phyloP scores from a whole-genome alignment of 2,113 vertebrate species.

The Atractosteus spatula region DNA sequence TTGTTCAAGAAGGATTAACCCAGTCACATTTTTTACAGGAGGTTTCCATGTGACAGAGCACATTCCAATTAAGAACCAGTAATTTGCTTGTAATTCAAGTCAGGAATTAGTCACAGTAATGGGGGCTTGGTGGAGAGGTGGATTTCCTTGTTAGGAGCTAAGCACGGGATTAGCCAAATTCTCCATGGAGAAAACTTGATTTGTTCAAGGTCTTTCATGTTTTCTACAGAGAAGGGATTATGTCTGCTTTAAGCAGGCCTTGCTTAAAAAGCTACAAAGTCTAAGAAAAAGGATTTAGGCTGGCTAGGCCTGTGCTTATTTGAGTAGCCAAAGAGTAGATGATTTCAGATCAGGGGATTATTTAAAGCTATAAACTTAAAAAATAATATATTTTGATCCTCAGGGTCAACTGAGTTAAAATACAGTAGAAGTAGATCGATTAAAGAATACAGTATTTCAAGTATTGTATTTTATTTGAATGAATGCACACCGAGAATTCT shows the following conservation, averaged over 20 bases:
- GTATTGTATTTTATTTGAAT: too few species aligned
- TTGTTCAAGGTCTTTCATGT: constrained; percentile 90
- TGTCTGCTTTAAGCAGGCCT: constrained; percentile 80
- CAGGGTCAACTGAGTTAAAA: too few species aligned
- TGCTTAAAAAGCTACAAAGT: constrained; percentile 83
- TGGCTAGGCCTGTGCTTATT: constrained; percentile 67
- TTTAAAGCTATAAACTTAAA: constrained; percentile 79
- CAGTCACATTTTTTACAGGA: constrained; percentile 60
- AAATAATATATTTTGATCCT: neutral
- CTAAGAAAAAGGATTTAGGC: constrained; percentile 82
- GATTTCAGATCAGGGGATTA: constrained; percentile 81
- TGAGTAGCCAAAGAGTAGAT: constrained; percentile 78
- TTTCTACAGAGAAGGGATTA: constrained; percentile 86
- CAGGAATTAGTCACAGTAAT: constrained; percentile 82
- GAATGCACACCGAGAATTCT: too few species aligned
- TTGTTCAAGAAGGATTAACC: constrained; percentile 27
- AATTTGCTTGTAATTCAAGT: constrained; percentile 85
- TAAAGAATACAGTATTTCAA: too few species aligned
- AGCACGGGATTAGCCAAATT: constrained; percentile 84
- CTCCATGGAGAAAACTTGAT: constrained; percentile 85
- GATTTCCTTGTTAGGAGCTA: constrained; percentile 87
- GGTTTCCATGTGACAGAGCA: constrained; percentile 70
- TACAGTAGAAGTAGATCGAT: too few species aligned
- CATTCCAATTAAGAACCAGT: constrained; percentile 80
- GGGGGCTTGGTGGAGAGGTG: constrained; percentile 78